phyloP scores from a whole-genome alignment of 2,888 invertebrate species.

The Pandemis heparana region DNA sequence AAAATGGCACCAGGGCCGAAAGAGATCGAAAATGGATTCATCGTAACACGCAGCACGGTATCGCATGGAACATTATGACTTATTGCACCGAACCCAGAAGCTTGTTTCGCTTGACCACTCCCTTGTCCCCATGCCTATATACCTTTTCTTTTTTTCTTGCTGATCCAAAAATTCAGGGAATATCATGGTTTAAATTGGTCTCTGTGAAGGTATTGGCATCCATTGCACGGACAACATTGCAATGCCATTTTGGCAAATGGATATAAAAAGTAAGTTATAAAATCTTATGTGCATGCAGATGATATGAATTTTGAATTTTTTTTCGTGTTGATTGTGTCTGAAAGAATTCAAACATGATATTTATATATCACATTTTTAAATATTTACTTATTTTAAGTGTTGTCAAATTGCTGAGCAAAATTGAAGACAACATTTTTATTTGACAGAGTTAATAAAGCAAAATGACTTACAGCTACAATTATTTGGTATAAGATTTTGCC shows the following conservation, averaged over 20 bases:
- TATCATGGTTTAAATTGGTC: background rate
- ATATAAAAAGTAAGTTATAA: background rate
- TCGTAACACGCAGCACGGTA: constrained; percentile 68
- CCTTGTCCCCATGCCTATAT: constrained; percentile 25
- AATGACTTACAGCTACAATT: background rate
- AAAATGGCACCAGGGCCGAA: constrained; percentile 85
- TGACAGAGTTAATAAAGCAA: background rate
- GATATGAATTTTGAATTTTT: background rate
- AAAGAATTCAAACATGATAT: background rate
- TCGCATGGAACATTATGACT: constrained; percentile 62
- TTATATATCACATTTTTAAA: too few species aligned
- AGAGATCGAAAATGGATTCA: constrained; percentile 70
- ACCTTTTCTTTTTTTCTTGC: constrained; percentile 23
- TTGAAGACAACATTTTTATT: too few species aligned
- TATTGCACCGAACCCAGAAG: constrained; percentile 39
- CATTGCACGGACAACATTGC: background rate
- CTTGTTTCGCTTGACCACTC: constrained; percentile 41
- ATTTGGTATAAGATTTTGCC: background rate
- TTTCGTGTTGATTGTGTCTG: background rate
- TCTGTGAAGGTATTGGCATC: background rate
- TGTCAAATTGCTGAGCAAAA: background rate
- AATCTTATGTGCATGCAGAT: background rate
- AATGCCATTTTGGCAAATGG: constrained; percentile 8
- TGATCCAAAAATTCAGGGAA: background rate
- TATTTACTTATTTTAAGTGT: too few species aligned